Base-by-base conservation (phyloP, 2,888 invertebrate genomes). In the Ornithoptera priamus region DNA sequence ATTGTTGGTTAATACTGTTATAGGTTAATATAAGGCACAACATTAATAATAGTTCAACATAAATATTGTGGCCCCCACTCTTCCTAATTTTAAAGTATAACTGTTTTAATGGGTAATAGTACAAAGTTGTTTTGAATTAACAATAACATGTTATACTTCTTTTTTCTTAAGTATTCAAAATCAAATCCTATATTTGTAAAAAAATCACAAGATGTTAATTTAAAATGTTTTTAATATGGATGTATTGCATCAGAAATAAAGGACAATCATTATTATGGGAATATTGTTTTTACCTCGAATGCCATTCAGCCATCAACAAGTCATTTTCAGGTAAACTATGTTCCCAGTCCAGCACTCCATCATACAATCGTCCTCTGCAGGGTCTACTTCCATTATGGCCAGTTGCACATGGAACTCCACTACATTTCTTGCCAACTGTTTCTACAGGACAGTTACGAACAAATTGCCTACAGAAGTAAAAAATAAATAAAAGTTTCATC, bases 281-380 rank as follows among this genome's bases (percentile, higher is more conserved):
- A 60, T 36, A 36, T 18, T 36, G 15, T 36, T 60, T 0, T n/a
- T 36, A 97, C 97, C 95, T 96, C 63, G 98, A 97, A 89, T 98
- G 97, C 90, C 96, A 95, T 76, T 97, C 95, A 0, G 98, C 96
- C 90, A 97, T 93, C 67, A 95, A 94, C 39, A 98, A 90, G 85
- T 98, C 98, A 79, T 95, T 94, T 75, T 96, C 96, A 0, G 99
- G 99, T 74, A 99, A 92, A 85, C 96, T 96, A 82, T 97, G 97
- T 80, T 99, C 99, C 99, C 99, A 99, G 87, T 99, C 99, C 58
- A 99, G 93, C 71, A 99, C 97, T 18, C 97, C 98, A 85, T 99
- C 99, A 75, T 95, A 94, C 67, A 99, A 90, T 75, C 95, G 94
- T 1, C 99, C 99, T 62, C 99, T 94, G 81, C 98, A 98, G n/a